Evolutionary conservation across 2,888 invertebrate genomes (phyloP).

Genomic region (Nephrotoma flavescens): DNA sequence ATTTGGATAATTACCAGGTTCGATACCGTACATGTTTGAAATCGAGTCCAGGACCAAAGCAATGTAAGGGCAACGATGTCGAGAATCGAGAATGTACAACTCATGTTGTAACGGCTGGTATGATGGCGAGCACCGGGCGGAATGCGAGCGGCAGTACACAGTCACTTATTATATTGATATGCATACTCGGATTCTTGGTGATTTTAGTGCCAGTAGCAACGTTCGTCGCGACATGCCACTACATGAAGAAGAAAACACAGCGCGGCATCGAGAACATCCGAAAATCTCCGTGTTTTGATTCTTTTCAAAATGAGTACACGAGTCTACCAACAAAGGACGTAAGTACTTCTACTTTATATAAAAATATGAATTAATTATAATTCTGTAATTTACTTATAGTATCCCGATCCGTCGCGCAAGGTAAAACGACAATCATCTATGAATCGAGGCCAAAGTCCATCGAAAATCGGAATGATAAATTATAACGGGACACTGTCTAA

Average conservation of each 20-base stretch:
- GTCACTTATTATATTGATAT: neutral
- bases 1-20: constrained; percentile 48
- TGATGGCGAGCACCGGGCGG: neutral
- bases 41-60: constrained; percentile 36
- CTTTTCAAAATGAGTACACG: constrained; percentile 72
- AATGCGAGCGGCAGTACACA: neutral
- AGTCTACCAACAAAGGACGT: constrained; percentile 69
- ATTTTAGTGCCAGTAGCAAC: neutral
- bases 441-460: constrained; percentile 35
- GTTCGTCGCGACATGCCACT: neutral
- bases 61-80: constrained; percentile 52
- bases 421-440: constrained; percentile 57
- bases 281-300: constrained; percentile 66
- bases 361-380: neutral
- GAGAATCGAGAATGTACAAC: constrained; percentile 50
- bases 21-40: constrained; percentile 50
- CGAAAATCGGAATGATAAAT: constrained; percentile 22
- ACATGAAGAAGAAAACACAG: neutral
- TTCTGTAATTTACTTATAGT: constrained; percentile 12
- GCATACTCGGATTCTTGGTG: neutral
- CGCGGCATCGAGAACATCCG: constrained; percentile 42
- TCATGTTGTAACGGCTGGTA: neutral
- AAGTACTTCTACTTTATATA: constrained; percentile 24
- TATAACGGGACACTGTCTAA: constrained; percentile 36
- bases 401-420: constrained; percentile 31